These are phyloP conservation scores for Psettodes erumei DNA, from an alignment of 2,113 vertebrate genomes.

Conservation along the genomic window DNA sequence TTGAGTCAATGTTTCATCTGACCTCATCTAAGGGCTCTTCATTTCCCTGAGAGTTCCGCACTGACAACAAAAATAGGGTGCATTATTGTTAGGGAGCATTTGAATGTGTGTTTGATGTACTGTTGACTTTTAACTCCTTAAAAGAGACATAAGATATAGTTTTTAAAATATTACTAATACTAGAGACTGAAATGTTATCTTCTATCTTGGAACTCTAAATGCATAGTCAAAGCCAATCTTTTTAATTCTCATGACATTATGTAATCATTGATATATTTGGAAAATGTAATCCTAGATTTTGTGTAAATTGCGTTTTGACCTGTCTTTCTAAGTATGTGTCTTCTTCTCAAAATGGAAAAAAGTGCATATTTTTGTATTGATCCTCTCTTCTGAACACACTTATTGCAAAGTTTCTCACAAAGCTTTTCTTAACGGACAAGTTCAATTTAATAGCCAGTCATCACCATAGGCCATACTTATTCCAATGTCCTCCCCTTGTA, in stretches of 20 bases:
- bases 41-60: slow-evolving; percentile 7
- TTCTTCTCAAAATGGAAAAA: neutral
- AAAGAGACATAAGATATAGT: neutral
- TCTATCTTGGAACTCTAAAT: neutral
- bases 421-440: slow-evolving; percentile 27
- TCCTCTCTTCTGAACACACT: neutral
- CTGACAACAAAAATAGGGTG: slow-evolving; percentile 28
- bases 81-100: neutral
- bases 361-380: neutral
- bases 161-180: neutral
- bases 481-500: neutral
- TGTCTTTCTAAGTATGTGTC: neutral
- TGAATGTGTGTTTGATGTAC: slow-evolving; percentile 7
- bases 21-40: slow-evolving; percentile 26
- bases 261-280: neutral
- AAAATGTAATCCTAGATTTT: neutral
- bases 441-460: slow-evolving; percentile 25
- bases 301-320: neutral
- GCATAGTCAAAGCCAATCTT: neutral
- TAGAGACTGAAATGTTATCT: neutral
- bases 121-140: slow-evolving; percentile 20
- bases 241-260: neutral
- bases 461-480: slow-evolving; percentile 18
- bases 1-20: slow-evolving; percentile 39
- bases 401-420: slow-evolving; percentile 1